phyloP scores from a whole-genome alignment of 2,797 vertebrate species.

The Phaenicophaeus curvirostris region DNA sequence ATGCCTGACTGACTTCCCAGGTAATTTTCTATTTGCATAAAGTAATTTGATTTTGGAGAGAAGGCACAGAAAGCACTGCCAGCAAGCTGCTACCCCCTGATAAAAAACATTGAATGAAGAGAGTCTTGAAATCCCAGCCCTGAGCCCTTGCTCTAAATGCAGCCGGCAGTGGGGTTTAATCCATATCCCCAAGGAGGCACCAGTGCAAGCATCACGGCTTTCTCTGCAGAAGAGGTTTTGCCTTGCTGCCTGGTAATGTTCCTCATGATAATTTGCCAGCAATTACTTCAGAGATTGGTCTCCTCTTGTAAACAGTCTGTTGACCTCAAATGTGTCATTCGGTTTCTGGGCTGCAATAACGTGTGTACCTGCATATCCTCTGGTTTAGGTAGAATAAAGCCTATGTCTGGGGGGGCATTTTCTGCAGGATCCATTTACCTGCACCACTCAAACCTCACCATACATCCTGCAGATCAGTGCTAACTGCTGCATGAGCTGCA shows the following conservation, averaged over 20 bases:
- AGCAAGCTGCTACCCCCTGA: not conserved
- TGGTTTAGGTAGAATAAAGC: not conserved
- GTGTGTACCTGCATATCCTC: rapidly evolving
- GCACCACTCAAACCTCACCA: not conserved
- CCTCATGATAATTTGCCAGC: not conserved
- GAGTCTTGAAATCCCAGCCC: not conserved
- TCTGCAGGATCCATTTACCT: not conserved
- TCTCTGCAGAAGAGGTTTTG: not conserved
- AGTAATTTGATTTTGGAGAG: constrained; percentile 9
- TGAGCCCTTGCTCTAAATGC: not conserved
- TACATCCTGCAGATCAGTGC: not conserved
- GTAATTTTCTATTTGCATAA: not conserved
- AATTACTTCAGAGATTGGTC: not conserved
- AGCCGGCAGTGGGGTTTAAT: not conserved
- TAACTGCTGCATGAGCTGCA: not conserved
- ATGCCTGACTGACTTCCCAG: not conserved
- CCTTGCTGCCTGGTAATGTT: not conserved
- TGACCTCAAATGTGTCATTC: not conserved
- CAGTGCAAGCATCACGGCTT: not conserved
- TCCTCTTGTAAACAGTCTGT: not conserved
- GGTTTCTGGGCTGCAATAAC: not conserved
- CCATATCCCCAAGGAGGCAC: not conserved
- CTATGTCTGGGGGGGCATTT: not conserved
- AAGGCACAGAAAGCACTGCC: not conserved
- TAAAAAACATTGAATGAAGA: not conserved